Base-by-base conservation (phyloP, 2,113 vertebrate species). In the Polyodon spathula region DNA sequence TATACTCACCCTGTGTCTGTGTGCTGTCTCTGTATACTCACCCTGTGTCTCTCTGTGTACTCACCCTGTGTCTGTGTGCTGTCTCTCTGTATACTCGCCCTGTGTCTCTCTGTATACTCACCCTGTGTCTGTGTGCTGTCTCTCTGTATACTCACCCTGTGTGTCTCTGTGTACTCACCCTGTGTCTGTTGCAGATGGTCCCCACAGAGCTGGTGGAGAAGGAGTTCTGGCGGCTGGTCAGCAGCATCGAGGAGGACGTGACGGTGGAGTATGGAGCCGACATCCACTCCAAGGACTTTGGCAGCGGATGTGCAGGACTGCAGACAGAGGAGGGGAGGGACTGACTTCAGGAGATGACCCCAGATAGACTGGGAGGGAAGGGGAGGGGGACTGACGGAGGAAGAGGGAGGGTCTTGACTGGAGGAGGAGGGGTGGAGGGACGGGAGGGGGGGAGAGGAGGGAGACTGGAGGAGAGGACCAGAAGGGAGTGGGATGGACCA, bases 211-310 rank as follows among this genome's bases (percentile, higher is more conserved):
- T 97, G 6, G 95, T 95, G 69, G 95, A 97, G 83, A 89, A 89
- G 64, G 95, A 97, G 69, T 97, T 97, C 68, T 97, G 95, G 95
- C 81, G 95, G 40, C 72, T 97, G 60, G 93, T 95, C 55, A 93
- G 91, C 59, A 95, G 93, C 69, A 98, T 98, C 27, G 93, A 97
- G 71, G 95, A 98, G 72, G 95, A 98, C 5, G 95, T 98, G 58
- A 97, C 93, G 0, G 95, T 97, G 3, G 94, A 98, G 65, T 98
- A 98, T 7, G 95, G 95, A 0, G 95, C 95, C 0, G 95, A 98
- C 58, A 98, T 98, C 66, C 94, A 97, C 85, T 97, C 95, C 65
- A 97, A 95, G 76, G 95, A 97, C 61, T 97, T 97, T 60, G 95
- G 95, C 65, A 97, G 94, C 0, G n/a, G n/a, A n/a, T n/a, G n/a